Evolutionary conservation across 2,113 vertebrate genomes (phyloP), one percentile per base, ranked within the genome.

Genomic region (Notothenia rossii): DNA sequence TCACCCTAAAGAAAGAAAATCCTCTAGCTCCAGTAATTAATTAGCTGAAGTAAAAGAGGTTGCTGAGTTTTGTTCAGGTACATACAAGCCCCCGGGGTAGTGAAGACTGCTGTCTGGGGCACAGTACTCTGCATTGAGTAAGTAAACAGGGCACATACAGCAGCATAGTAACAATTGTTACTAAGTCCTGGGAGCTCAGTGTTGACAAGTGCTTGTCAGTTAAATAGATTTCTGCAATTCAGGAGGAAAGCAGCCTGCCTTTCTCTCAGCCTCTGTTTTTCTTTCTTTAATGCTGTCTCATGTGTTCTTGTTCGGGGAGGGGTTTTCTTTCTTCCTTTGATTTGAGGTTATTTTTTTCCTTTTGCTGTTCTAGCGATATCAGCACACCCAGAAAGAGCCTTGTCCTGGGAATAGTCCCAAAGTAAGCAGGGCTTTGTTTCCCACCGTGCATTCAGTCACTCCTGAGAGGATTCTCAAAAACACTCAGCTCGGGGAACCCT

Each of bases 381-480:
- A 77, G 83, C 59, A 76, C 69, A 81, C 87, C 14, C 83, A 87
- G 71, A 90, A 85, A 87, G 86, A 92, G 72, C 54, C 81, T 81
- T 86, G 84, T 91, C 87, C 85, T 89, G 95, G 94, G 93, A 94
- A 91, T 88, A 64, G 67, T 93, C 92, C 92, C 94, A 90, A 88
- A 87, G 81, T 89, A 94, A 92, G 91, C 88, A 85, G 69, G 13
- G 65, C 89, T 91, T 91, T 92, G 86, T 92, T 72, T 92, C 90
- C 83, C 75, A 89, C 81, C 85, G 65, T 59, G 89, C 80, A 83
- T 89, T 80, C 36, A 79, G 62, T 25, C 54, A 14, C 70, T 75
- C 76, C 65, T 65, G 71, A 64, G 20, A 74, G 67, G 67, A 90
- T 90, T 92, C 87, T 93, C 59, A 65, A 86, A 75, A 83, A 84